phyloP scores from a whole-genome alignment of 1,140 invertebrate species.

The Myzus persicae region DNA sequence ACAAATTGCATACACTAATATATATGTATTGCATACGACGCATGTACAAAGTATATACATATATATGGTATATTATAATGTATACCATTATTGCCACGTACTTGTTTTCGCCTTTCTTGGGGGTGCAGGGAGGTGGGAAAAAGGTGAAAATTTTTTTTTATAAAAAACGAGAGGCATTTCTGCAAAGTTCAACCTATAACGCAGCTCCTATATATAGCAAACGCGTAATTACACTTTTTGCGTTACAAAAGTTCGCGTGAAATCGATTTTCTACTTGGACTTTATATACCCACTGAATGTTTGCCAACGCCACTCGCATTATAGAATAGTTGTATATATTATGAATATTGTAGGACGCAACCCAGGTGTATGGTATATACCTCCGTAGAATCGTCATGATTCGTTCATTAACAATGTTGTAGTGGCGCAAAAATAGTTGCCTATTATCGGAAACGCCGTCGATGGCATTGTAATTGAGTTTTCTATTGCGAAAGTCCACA shows the following conservation, averaged over 20 bases:
- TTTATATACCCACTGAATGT: neutral
- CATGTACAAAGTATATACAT: neutral
- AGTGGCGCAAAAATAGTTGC: neutral
- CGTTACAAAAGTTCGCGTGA: constrained; percentile 41
- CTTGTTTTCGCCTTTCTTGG: neutral
- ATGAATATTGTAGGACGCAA: neutral
- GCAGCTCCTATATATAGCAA: neutral
- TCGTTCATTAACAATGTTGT: neutral
- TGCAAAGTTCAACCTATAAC: constrained; percentile 1
- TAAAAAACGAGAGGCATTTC: neutral
- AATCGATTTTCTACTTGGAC: constrained; percentile 40
- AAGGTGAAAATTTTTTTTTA: neutral
- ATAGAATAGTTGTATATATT: neutral
- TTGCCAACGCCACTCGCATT: neutral
- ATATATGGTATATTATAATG: neutral
- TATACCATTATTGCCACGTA: neutral
- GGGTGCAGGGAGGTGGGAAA: neutral
- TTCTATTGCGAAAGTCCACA: neutral
- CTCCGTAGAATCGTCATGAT: neutral
- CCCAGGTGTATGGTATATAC: neutral
- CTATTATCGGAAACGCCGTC: neutral
- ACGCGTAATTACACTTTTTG: constrained; percentile 38
- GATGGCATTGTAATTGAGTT: neutral
- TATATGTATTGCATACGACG: neutral
- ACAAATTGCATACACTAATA: neutral